A percentile compares a stretch with the other conserved stretches of the same genome.
These are phyloP conservation scores for Pinctada fucata DNA, from an alignment of 2,888 invertebrate genomes.

Conservation along the genomic window DNA sequence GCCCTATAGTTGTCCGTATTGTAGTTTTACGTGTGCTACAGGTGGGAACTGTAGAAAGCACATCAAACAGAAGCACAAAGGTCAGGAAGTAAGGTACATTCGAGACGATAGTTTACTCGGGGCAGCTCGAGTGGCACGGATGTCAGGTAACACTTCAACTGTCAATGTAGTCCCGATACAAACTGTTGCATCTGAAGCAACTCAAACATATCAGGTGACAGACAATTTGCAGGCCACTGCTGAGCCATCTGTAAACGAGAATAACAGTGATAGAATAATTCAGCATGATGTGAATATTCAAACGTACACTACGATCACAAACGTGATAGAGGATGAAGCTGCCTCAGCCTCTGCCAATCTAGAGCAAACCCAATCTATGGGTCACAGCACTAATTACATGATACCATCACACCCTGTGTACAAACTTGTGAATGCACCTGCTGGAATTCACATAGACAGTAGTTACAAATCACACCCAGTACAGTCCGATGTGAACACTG, in stretches of 20 bases:
- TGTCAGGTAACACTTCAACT: conserved; percentile 45
- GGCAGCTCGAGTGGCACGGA: conserved; percentile 48
- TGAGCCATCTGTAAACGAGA: too few species aligned
- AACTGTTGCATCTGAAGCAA: background rate
- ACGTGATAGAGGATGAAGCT: background rate
- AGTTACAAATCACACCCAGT: too few species aligned
- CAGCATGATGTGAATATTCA: background rate
- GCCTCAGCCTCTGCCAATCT: background rate
- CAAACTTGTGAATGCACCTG: background rate
- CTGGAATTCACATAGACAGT: background rate
- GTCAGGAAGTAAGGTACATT: conserved; percentile 56
- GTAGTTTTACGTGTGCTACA: conserved; percentile 62
- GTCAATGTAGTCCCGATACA: conserved; percentile 24
- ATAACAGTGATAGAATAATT: too few species aligned
- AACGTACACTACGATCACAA: background rate
- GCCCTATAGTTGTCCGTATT: conserved; percentile 64
- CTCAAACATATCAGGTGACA: background rate
- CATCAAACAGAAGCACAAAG: conserved; percentile 60
- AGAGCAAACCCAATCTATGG: background rate
- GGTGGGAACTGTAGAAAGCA: conserved; percentile 68
- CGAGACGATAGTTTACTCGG: conserved; percentile 47
- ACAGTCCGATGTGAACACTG: too few species aligned
- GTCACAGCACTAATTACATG: background rate
- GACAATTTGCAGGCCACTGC: too few species aligned
- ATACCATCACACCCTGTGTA: background rate